These are phyloP conservation scores for Yponomeuta cagnagella DNA, from an alignment of 2,888 invertebrate genomes.

Conservation along the genomic window DNA sequence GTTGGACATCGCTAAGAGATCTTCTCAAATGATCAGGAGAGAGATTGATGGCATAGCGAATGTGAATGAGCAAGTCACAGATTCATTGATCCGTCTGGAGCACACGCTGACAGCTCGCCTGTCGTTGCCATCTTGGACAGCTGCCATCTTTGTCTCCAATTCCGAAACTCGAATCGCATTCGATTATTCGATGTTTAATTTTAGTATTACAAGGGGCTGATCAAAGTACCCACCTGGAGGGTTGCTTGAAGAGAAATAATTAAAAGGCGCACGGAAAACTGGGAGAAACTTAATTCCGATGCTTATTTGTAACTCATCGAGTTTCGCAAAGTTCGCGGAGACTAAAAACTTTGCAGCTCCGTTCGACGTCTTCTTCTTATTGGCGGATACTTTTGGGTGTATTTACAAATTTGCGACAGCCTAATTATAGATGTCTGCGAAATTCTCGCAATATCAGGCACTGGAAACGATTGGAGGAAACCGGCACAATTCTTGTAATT, in stretches of 20 bases:
- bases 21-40: conserved; percentile 15
- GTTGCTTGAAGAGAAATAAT: conserved; percentile 56
- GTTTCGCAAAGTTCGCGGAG: conserved; percentile 43
- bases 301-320: conserved; percentile 71
- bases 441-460: not conserved
- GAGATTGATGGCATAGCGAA: conserved; percentile 22
- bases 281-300: conserved; percentile 66
- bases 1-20: conserved; percentile 22
- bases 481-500: too few relatives aligned
- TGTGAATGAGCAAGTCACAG: conserved; percentile 23
- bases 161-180: conserved; percentile 19
- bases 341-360: conserved; percentile 18
- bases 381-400: conserved; percentile 6
- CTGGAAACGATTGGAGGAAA: too few relatives aligned
- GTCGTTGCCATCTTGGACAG: conserved; percentile 24
- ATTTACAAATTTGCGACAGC: conserved; percentile 11
- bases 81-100: conserved; percentile 25
- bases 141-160: conserved; percentile 27
- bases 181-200: conserved; percentile 16
- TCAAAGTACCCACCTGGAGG: conserved; percentile 53
- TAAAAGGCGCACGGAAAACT: conserved; percentile 70
- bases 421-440: conserved; percentile 16
- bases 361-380: conserved; percentile 32
- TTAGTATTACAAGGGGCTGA: conserved; percentile 30
- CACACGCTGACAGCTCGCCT: conserved; percentile 15